Base-by-base conservation (phyloP, 2,797 vertebrate species). In the Craterocephalus amniculus region DNA sequence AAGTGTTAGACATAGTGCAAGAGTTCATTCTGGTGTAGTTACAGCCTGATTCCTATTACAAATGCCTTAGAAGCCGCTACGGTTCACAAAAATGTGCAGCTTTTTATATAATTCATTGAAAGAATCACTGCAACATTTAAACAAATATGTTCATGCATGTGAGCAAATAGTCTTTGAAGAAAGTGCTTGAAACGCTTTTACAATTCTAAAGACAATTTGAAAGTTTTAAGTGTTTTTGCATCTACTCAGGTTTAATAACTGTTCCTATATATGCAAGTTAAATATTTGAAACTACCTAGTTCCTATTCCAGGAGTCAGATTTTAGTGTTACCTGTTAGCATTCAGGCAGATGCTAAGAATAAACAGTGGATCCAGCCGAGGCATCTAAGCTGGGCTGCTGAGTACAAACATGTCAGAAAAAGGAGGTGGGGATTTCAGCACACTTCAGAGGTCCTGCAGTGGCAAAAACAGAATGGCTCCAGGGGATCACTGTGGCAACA, bases 331-430 rank as follows among this genome's bases (percentile, higher is more conserved):
- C 51, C 62, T 4, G 69, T 70, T 38, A 22, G 57, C 20, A 60
- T 63, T 40, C 69, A 51, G 48, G 26, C 63, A 73, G 65, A 64
- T 32, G 69, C 27, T 65, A 20, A 5, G n/a, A 52, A 67, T 26
- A 64, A 78, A 80, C 52, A 62, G 60, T 22, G 31, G 58, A 80
- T 63, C 61, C 51, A 13, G 59, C 65, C 0, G 11, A 71, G 58
- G 64, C 62, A 57, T 78, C 60, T 4, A 64, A 73, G 58, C 38
- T 18, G 29, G 32, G 61, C 58, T 76, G 67, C 11, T 79, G 69
- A 87, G 76, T 71, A 83, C 58, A 74, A 85, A 83, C 69, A 80
- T 54, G 73, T 81, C 79, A 82, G 63, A 80, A 55, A 51, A 34
- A 79, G 73, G 16, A 79, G 31, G 51, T 36, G 57, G 72, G 70